These are phyloP conservation scores for Sinocyclocheilus anophthalmus DNA, from an alignment of 2,113 vertebrate species.

Conservation along the genomic window DNA sequence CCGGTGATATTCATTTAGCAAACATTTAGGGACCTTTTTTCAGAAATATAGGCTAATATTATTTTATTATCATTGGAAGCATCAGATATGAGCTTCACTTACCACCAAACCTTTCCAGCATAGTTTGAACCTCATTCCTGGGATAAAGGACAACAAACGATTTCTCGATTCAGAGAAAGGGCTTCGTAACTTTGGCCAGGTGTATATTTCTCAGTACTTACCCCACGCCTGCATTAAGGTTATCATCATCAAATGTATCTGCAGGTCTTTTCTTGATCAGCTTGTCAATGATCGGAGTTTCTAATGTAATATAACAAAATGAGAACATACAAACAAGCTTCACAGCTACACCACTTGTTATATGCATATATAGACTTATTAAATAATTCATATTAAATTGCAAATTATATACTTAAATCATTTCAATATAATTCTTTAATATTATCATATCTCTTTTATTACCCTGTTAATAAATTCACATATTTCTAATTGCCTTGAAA, in stretches of 20 bases:
- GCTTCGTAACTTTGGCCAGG: background rate
- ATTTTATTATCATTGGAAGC: too few relatives aligned
- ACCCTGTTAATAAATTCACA: background rate
- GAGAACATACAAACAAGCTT: background rate
- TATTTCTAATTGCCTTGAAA: background rate
- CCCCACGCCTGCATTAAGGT: slow-evolving; percentile 51
- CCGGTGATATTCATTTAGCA: background rate
- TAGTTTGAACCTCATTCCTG: slow-evolving; percentile 87
- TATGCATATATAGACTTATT: too few relatives aligned
- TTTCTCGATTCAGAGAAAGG: background rate
- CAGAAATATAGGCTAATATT: too few relatives aligned
- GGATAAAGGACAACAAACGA: background rate
- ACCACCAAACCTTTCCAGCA: slow-evolving; percentile 92
- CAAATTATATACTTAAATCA: too few relatives aligned
- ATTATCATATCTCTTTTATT: background rate
- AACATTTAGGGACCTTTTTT: too few relatives aligned
- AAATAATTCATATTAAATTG: too few relatives aligned
- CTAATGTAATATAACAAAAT: slow-evolving; percentile 16
- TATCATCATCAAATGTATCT: slow-evolving; percentile 60
- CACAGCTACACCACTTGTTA: background rate
- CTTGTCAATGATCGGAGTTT: slow-evolving; percentile 64
- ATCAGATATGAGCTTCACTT: slow-evolving; percentile 57
- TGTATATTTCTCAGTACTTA: slow-evolving; percentile 20
- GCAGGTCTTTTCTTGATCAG: slow-evolving; percentile 65
- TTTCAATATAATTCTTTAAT: too few relatives aligned